A percentile compares a stretch with the other conserved stretches of the same genome.
Evolutionary conservation across 1,140 invertebrate genomes (phyloP).

Genomic region (Lamellibrachia luymesi): DNA sequence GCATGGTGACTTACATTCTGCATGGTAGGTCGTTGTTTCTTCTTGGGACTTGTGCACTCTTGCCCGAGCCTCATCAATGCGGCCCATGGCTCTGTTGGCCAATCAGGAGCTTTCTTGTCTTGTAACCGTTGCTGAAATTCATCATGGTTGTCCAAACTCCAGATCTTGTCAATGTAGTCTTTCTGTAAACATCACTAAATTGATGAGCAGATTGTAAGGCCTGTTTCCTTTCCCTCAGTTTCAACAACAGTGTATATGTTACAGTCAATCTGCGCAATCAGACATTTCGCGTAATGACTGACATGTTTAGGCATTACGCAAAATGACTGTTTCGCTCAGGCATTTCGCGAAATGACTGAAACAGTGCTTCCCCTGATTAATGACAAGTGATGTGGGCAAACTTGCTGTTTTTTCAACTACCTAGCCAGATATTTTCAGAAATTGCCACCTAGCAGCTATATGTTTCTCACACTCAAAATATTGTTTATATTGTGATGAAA

Average conservation of each 20-base stretch:
- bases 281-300: no score
- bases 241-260: not conserved
- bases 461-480: no score
- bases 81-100: constrained; percentile 10
- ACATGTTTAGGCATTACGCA: no score
- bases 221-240: not conserved
- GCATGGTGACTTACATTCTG: not conserved
- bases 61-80: not conserved
- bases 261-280: no score
- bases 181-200: not conserved
- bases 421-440: no score
- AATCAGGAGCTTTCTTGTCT: constrained; percentile 17
- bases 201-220: not conserved
- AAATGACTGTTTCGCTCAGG: no score
- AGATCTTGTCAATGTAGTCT: constrained; percentile 14
- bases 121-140: constrained; percentile 5
- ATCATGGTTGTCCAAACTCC: not conserved
- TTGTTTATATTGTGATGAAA: no score
- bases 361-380: no score
- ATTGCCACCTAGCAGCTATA: no score
- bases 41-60: not conserved
- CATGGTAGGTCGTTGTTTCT: constrained; percentile 19
- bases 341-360: no score
- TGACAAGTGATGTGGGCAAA: no score
- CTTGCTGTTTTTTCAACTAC: no score